A percentile compares a stretch with the other conserved stretches of the same genome.
Evolutionary conservation across 2,113 vertebrate genomes (phyloP).

Genomic region (Ramphastos sulfuratus): DNA sequence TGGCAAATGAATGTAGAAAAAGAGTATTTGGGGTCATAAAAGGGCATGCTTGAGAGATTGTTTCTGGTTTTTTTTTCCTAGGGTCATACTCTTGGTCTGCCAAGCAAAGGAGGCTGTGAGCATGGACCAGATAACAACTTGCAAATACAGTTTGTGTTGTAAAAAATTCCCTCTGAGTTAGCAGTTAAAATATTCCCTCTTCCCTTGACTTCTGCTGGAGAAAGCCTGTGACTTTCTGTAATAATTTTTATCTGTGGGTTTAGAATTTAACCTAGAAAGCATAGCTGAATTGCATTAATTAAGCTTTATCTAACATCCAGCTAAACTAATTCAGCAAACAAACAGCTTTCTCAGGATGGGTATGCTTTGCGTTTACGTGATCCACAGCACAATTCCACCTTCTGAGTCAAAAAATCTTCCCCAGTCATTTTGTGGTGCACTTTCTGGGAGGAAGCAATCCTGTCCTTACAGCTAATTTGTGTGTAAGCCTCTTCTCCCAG

Average conservation of each 20-base stretch:
- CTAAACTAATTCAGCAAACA: background rate
- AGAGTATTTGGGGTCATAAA: background rate
- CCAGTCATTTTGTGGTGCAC: background rate
- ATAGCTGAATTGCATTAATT: background rate
- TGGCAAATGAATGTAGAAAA: background rate
- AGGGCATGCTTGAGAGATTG: background rate
- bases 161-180: background rate
- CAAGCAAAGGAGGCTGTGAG: background rate
- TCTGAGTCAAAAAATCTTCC: background rate
- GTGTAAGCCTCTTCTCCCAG: background rate
- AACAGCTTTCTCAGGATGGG: background rate
- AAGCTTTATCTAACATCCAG: constrained; percentile 14
- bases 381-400: background rate
- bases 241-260: background rate
- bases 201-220: background rate
- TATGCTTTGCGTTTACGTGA: background rate
- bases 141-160: background rate
- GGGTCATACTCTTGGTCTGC: background rate
- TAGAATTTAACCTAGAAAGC: background rate
- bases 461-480: too few relatives aligned
- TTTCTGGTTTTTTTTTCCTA: background rate
- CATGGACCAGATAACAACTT: background rate
- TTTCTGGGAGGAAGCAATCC: too few relatives aligned
- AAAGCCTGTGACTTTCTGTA: background rate
- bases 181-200: background rate